A percentile compares a stretch with the other conserved stretches of the same genome.
Evolutionary conservation across 1,140 invertebrate genomes (phyloP).

Genomic region (Saccostrea echinata): DNA sequence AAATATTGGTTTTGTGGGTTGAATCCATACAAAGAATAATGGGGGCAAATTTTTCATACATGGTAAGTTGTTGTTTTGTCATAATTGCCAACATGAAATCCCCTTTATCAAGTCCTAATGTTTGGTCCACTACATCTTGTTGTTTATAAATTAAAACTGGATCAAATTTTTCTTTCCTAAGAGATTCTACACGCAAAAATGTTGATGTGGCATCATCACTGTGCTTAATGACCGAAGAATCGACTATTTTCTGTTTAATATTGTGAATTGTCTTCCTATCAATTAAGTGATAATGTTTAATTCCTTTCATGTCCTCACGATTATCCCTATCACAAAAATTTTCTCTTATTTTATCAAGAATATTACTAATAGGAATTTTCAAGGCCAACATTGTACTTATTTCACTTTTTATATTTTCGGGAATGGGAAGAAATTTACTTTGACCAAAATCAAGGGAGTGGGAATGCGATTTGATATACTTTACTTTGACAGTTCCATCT

Average conservation of each 20-base stretch:
- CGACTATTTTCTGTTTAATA: slow-evolving; percentile 34
- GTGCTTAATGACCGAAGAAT: slow-evolving; percentile 17
- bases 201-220: slow-evolving; percentile 43
- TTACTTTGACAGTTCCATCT: slow-evolving; percentile 9
- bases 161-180: slow-evolving; percentile 5
- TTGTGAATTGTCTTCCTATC: neutral
- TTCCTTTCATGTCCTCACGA: slow-evolving; percentile 4
- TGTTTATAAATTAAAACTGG: slow-evolving; percentile 41
- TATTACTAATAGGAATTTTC: slow-evolving; percentile 36
- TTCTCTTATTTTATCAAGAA: slow-evolving; percentile 34
- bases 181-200: neutral
- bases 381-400: slow-evolving; percentile 21
- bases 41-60: slow-evolving; percentile 28
- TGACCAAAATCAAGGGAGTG: slow-evolving; percentile 42
- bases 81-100: slow-evolving; percentile 41
- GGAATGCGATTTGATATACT: slow-evolving; percentile 42
- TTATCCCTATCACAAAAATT: slow-evolving; percentile 21
- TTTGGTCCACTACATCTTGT: neutral
- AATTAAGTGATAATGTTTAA: slow-evolving; percentile 39
- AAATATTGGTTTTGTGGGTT: slow-evolving; percentile 38
- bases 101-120: slow-evolving; percentile 15
- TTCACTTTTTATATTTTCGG: slow-evolving; percentile 15
- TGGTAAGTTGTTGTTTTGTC: slow-evolving; percentile 35
- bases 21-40: slow-evolving; percentile 46
- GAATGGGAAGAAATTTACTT: slow-evolving; percentile 41